These are phyloP conservation scores for Mamestra brassicae DNA, from an alignment of 2,888 invertebrate species.

Conservation along the genomic window DNA sequence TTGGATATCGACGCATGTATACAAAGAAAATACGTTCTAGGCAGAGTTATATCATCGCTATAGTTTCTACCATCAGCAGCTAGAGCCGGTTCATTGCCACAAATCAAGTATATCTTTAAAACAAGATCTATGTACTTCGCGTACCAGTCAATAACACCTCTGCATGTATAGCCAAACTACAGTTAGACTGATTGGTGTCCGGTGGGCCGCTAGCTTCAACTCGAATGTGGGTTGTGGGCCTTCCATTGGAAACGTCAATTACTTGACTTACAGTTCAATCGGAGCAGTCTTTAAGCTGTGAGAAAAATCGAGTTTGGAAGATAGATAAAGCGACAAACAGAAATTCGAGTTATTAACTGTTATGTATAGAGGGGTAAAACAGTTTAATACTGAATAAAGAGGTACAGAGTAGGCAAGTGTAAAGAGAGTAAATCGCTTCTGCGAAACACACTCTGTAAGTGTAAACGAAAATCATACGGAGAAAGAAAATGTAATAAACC, in stretches of 20 bases:
- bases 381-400: neutral
- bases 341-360: neutral
- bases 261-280: slow-evolving; percentile 16
- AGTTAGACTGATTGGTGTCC: slow-evolving; percentile 56
- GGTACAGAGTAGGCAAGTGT: neutral
- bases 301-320: slow-evolving; percentile 2
- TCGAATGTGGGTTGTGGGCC: slow-evolving; percentile 35
- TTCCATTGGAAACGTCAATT: slow-evolving; percentile 26
- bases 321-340: neutral
- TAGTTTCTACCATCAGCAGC: slow-evolving; percentile 19
- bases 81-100: neutral
- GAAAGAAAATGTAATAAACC: neutral
- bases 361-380: neutral
- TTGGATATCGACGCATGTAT: slow-evolving; percentile 39
- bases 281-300: slow-evolving; percentile 10
- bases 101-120: neutral
- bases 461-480: neutral
- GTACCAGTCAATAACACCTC: slow-evolving; percentile 12
- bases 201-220: slow-evolving; percentile 15
- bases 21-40: slow-evolving; percentile 35
- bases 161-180: slow-evolving; percentile 35
- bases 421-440: neutral
- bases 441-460: neutral
- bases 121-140: slow-evolving; percentile 18
- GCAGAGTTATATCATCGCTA: slow-evolving; percentile 38